Conservation (phyloP, 2,113 vertebrate genomes). For the Nettapus auritus region DNA sequence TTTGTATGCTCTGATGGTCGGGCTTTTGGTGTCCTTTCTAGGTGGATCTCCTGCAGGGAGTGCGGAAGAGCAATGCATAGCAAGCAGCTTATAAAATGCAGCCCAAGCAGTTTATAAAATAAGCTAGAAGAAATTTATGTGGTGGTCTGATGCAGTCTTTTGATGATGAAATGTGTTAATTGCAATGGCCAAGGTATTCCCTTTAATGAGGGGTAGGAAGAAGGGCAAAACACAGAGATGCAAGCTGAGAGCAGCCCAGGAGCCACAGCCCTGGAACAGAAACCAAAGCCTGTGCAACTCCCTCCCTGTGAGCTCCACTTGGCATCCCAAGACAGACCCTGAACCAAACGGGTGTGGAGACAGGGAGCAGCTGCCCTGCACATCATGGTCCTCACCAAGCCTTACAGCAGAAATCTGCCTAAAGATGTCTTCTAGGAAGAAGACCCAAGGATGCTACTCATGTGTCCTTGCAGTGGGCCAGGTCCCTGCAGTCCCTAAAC, state of each 20-base stretch:
- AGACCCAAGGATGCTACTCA: not conserved
- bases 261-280: not conserved
- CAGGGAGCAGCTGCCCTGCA: not conserved
- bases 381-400: fast-evolving
- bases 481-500: not conserved
- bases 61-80: not conserved
- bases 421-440: not conserved
- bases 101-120: not conserved
- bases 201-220: not conserved
- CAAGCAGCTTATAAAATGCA: not conserved
- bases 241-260: not conserved
- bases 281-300: not conserved
- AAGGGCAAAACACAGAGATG: not conserved
- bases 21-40: not conserved
- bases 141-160: not conserved
- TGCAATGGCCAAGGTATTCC: not conserved
- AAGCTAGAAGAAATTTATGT: not conserved
- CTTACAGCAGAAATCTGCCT: not conserved
- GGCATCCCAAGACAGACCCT: not conserved
- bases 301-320: not conserved
- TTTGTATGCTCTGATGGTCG: not conserved
- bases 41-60: not conserved
- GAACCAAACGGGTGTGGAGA: not conserved
- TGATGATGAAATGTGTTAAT: not conserved
- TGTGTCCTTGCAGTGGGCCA: fast-evolving